Conservation (phyloP, 2,888 invertebrate genomes). For the Cyaniris semiargus region DNA sequence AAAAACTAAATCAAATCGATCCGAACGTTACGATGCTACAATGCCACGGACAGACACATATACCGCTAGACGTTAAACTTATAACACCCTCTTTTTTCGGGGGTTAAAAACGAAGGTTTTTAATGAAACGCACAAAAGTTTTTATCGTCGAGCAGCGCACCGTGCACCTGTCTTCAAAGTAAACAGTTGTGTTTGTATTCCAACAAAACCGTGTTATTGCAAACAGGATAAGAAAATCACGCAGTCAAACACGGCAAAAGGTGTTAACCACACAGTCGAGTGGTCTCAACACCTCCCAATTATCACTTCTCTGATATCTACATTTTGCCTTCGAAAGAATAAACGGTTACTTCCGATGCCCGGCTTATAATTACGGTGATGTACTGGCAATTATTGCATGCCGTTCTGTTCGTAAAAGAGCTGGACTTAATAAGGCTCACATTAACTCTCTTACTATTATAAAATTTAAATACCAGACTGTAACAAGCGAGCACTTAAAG, state of each 20-base stretch:
- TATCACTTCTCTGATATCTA: conserved; percentile 67
- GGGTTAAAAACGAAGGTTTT: background rate
- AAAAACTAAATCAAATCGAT: too few species aligned
- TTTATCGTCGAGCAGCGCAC: conserved; percentile 40
- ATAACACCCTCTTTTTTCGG: background rate
- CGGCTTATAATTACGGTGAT: conserved; percentile 25
- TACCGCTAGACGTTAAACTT: background rate
- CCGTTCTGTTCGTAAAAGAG: background rate
- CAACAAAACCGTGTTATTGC: conserved; percentile 61
- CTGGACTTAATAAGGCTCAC: background rate
- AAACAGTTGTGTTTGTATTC: conserved; percentile 55
- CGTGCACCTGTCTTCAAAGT: conserved; percentile 61
- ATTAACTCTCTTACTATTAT: background rate
- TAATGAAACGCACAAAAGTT: conserved; percentile 31
- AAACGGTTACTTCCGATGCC: conserved; percentile 59
- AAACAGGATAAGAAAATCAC: conserved; percentile 63
- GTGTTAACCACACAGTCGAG: conserved; percentile 66
- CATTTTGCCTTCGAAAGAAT: conserved; percentile 53
- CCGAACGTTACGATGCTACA: too few species aligned
- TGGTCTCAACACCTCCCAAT: conserved; percentile 73
- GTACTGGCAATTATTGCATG: conserved; percentile 15
- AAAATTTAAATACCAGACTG: background rate
- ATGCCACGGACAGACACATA: too few species aligned
- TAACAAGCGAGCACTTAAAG: background rate
- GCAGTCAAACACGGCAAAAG: conserved; percentile 55